Evolutionary conservation across 1,140 invertebrate genomes (phyloP).

Genomic region (Heliconius melpomene): DNA sequence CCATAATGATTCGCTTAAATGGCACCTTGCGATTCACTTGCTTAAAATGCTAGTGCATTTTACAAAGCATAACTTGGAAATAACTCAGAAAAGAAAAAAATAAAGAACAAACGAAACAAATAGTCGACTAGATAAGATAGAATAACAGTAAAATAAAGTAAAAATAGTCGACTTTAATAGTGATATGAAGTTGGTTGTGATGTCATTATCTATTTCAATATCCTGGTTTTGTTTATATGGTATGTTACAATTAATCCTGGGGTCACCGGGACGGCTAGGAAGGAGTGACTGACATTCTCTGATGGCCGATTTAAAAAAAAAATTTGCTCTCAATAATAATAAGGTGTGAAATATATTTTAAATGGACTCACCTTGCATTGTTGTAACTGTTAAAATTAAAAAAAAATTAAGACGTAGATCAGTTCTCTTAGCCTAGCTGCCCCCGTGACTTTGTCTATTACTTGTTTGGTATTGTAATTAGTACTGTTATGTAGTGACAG

Average conservation of each 20-base stretch:
- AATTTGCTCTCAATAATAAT: not conserved
- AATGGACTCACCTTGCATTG: conserved; percentile 1
- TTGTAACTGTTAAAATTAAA: not conserved
- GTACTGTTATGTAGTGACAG: conserved; percentile 47
- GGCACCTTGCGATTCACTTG: conserved; percentile 75
- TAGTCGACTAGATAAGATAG: conserved; percentile 57
- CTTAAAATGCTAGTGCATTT: conserved; percentile 51
- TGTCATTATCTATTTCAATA: conserved; percentile 42
- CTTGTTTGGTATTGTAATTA: not conserved
- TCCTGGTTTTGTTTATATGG: conserved; percentile 33
- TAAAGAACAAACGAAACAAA: conserved; percentile 43
- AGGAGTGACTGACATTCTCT: not conserved
- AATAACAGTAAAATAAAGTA: conserved; percentile 48
- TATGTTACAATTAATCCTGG: conserved; percentile 29
- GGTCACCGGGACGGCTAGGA: conserved; percentile 15
- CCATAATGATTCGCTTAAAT: conserved; percentile 72
- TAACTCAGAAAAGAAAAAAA: conserved; percentile 44
- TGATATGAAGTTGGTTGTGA: conserved; percentile 43
- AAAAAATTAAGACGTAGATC: not conserved
- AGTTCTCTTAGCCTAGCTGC: not conserved
- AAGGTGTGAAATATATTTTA: not conserved
- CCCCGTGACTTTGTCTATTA: not conserved
- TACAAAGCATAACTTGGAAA: conserved; percentile 41
- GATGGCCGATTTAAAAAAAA: not conserved
- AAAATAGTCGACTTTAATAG: conserved; percentile 49